Base-by-base conservation (phyloP, 2,888 invertebrate species). In the Norana najaformis region DNA sequence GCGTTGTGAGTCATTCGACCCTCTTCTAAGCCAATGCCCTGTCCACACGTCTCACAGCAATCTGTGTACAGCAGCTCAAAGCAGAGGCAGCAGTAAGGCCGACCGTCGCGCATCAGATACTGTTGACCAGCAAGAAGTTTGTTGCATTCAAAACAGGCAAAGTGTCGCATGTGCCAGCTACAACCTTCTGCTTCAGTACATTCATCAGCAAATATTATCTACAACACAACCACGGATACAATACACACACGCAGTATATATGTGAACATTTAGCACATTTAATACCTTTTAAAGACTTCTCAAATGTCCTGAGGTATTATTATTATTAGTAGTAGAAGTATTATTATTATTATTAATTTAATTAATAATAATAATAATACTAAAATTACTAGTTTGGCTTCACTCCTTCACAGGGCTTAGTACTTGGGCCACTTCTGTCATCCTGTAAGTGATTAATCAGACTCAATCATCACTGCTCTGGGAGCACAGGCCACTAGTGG, bases 111-210 rank as follows among this genome's bases (percentile, higher is more conserved):
- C 98, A 99, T 99, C 94, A 99, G 98, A 96, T 99, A 99, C 39
- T 98, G 96, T 95, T 98, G 98, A 0, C 99, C 99, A 39, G 99
- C 99, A 90, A 99, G 96, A 95, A 98, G 97, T 90, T 97, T 96
- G 94, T 98, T 97, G 96, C 99, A 99, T 95, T 98, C 98, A 91
- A 97, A 97, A 95, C 99, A 99, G 34, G 98, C 97, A 95, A 99
- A 99, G 95, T 99, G 99, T 94, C 98, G 97, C 98, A 99, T 98
- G 95, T 99, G 99, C 99, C 99, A 99, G 89, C 98, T 98, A 92
- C 98, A 96, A 23, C 99, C 99, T 95, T 99, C 99, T 0, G 99
- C 99, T 95, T 99, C 99, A n/a, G 99, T 99, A 96, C 99, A 99
- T 95, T 99, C 99, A 95, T 99, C 99, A 18, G 99, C 98, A 92